These are phyloP conservation scores for Hecatera dysodea DNA, from an alignment of 2,888 invertebrate species.

Conservation along the genomic window DNA sequence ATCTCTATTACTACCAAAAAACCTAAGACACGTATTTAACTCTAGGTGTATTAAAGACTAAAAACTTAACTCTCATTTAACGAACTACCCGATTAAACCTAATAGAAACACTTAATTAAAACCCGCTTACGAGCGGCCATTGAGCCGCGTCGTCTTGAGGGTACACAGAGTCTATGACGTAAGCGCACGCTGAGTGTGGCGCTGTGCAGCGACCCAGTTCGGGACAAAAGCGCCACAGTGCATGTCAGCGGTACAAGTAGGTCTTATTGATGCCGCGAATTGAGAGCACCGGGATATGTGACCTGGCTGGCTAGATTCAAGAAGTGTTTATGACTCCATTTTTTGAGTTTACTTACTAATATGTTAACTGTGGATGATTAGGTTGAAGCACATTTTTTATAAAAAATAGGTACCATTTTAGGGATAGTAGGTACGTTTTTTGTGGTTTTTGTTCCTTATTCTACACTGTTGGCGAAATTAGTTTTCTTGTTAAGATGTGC, in stretches of 20 bases:
- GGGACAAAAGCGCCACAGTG: constrained; percentile 72
- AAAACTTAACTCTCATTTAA: not conserved
- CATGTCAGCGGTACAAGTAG: constrained; percentile 61
- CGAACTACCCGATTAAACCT: constrained; percentile 22
- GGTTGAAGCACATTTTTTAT: too few relatives aligned
- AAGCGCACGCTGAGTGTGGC: constrained; percentile 62
- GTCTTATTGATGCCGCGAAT: constrained; percentile 62
- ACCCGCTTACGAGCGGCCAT: constrained; percentile 44
- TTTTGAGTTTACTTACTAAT: too few relatives aligned
- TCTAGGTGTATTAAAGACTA: not conserved
- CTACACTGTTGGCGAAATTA: too few relatives aligned
- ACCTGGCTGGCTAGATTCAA: not conserved
- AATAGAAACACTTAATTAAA: constrained; percentile 51
- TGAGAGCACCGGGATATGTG: constrained; percentile 51
- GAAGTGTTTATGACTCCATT: not conserved
- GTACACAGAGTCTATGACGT: constrained; percentile 50
- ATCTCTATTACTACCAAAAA: too few relatives aligned
- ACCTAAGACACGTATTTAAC: too few relatives aligned
- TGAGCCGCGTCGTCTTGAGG: constrained; percentile 44
- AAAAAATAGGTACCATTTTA: too few relatives aligned
- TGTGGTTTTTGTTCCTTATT: too few relatives aligned
- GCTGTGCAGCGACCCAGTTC: constrained; percentile 75
- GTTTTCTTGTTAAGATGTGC: too few relatives aligned
- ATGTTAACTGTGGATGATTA: too few relatives aligned
- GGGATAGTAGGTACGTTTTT: too few relatives aligned